Percentiles rank a stretch among this genome's conserved stretches.
Evolutionary conservation across 2,113 vertebrate genomes (phyloP).

Genomic region (Ageneiosus marmoratus): DNA sequence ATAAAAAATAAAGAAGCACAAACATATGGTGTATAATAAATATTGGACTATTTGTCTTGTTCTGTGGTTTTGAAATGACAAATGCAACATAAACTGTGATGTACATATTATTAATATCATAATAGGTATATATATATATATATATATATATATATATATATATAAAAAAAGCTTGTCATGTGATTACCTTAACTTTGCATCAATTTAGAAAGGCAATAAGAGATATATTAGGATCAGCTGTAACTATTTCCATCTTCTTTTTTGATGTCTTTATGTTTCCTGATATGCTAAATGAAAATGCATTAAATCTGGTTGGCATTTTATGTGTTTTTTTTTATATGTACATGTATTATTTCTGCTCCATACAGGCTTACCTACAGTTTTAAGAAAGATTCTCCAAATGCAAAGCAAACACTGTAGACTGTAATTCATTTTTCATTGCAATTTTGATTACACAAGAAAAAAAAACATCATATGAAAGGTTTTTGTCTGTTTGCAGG

Average conservation of each 20-base stretch:
- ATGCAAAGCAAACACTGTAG: background rate
- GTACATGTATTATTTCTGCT: background rate
- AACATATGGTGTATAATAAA: constrained; percentile 44
- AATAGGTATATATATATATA: background rate
- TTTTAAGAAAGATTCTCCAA: background rate
- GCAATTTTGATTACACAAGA: background rate
- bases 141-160: no score
- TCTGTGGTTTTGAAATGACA: constrained; percentile 40
- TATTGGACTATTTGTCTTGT: constrained; percentile 48
- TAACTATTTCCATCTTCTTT: constrained; percentile 32
- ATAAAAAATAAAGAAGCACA: constrained; percentile 56
- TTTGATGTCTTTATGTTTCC: constrained; percentile 42
- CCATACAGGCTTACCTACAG: background rate
- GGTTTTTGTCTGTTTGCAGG: no score
- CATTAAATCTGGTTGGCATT: constrained; percentile 37
- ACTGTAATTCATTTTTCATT: background rate
- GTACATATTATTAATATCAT: constrained; percentile 26
- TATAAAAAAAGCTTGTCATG: constrained; percentile 18
- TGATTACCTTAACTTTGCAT: constrained; percentile 27
- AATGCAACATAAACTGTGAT: constrained; percentile 25
- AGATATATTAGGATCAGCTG: constrained; percentile 25
- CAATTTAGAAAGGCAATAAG: constrained; percentile 42
- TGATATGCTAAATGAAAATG: constrained; percentile 41
- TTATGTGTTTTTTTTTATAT: constrained; percentile 25
- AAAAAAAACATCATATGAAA: background rate